Evolutionary conservation across 1,140 invertebrate species (phyloP), one percentile per base, ranked within the genome.

Genomic region (Papilio helenus): DNA sequence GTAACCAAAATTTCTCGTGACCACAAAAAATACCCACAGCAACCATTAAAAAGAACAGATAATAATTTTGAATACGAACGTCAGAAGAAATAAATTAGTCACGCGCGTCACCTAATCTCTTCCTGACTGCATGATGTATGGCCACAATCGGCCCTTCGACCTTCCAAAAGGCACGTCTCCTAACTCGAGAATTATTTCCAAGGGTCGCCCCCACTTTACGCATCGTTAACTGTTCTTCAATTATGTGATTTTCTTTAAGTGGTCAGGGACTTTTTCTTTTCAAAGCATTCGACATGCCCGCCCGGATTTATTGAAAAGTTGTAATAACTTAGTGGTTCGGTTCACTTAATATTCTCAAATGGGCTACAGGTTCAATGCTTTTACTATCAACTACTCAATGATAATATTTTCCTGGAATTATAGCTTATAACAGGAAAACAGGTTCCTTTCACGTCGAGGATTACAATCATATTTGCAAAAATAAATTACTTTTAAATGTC

Each of bases 221-320:
- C 91, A 88, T 88, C 91, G 92, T 93, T 93, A 93, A 90, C 90
- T 93, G 91, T 93, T 93, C 90, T 93, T 90, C 93, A 94, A 94
- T 93, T 93, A 93, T 92, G 89, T 93, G 90, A 94, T 93, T 93
- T 94, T 92, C 90, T 92, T 89, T 90, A 92, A 94, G 92, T 92
- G 91, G 90, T 92, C 87, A 90, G 86, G 83, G 86, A 86, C 83
- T 90, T 92, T 90, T 88, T 86, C 83, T 84, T 84, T 89, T 86
- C 80, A 83, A 85, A 86, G 76, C 77, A 83, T 86, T 90, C 83
- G 82, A 83, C 83, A 85, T 77, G 81, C 51, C 20, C 72, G 34
- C 34, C 18, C 29, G 76, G 29, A 77, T 65, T 77, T 77, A 77
- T 77, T 77, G 76, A 77, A 76, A 77, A 77, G 76, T 77, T 77